Evolutionary conservation across 2,888 invertebrate species (phyloP), one percentile per base, ranked within the genome.

Genomic region (Furcula furcula): DNA sequence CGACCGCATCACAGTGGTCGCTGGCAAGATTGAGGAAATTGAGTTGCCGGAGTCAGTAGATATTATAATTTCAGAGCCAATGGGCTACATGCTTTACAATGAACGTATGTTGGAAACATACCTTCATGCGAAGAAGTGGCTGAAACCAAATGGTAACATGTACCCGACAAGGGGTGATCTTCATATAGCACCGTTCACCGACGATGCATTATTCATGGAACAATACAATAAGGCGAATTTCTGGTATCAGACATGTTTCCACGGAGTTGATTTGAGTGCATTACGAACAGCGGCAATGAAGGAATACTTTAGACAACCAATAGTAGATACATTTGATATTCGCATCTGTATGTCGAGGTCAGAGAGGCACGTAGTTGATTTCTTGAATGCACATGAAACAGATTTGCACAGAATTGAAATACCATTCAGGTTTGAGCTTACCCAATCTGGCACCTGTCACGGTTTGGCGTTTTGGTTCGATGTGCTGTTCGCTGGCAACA

Each of bases 31-130:
- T 44, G 99, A 99, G 81, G 99, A 99, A 88, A 96, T 99, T 26
- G 95, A 96, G 55, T 87, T 99, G 46, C 98, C 98, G 1, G 98
- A 99, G 78, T 92, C 91, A 64, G 98, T 99, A 11, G 99, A 99
- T 85, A 94, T 98, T 25, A 98, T 99, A 60, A 97, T 99, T 55
- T 98, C 98, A 1, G 99, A 99, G 85, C 99, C 99, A 0, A 99
- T 99, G 99, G 99, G 99, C n/a, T 99, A 99, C 77, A 99, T 99
- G 99, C 88, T 99, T 36, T 98, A 98, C 80, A 99, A 99, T 87
- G 99, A 99, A 80, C 91, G 99, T 46, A 99, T 99, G 99, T 90
- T 99, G 55, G 99, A 99, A 88, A 98, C 98, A 0, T 99, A 97
- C 88, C 90, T 99, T 42, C 99, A 99, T 90, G 98, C 99, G 2